Conservation (phyloP, 2,888 invertebrate species). For the Thecocarcelia acutangulata region DNA sequence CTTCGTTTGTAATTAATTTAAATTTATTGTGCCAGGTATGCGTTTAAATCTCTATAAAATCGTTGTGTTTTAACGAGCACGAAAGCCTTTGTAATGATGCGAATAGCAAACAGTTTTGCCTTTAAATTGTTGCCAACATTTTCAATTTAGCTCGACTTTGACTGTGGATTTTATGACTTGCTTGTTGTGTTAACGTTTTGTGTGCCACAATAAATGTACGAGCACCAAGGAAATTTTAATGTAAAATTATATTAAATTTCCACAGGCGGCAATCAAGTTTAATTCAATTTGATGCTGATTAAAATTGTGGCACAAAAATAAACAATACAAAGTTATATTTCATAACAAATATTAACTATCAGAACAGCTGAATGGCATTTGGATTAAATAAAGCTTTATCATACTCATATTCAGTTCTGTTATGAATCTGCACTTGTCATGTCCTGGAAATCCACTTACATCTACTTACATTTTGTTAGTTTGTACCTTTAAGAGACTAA, state of each 20-base stretch:
- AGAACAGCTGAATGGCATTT: no score
- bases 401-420: no score
- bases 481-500: no score
- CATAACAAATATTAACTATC: not conserved
- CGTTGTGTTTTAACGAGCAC: not conserved
- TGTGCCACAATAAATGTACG: slow-evolving; percentile 16
- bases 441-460: no score
- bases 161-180: not conserved
- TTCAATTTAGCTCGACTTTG: not conserved
- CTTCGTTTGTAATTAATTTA: slow-evolving; percentile 53
- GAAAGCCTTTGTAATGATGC: slow-evolving; percentile 17
- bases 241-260: slow-evolving; percentile 34
- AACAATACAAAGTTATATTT: slow-evolving; percentile 6
- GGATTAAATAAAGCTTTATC: no score
- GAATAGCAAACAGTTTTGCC: not conserved
- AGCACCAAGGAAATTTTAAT: slow-evolving; percentile 30
- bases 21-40: slow-evolving; percentile 53
- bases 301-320: slow-evolving; percentile 5
- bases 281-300: slow-evolving; percentile 19
- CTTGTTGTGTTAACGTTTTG: slow-evolving; percentile 7
- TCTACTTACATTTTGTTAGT: no score
- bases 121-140: not conserved
- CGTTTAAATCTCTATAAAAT: slow-evolving; percentile 48
- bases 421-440: no score
- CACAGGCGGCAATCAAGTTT: not conserved